These are phyloP conservation scores for Tenebrosternarchus preto DNA, from an alignment of 2,113 vertebrate genomes.

Conservation along the genomic window DNA sequence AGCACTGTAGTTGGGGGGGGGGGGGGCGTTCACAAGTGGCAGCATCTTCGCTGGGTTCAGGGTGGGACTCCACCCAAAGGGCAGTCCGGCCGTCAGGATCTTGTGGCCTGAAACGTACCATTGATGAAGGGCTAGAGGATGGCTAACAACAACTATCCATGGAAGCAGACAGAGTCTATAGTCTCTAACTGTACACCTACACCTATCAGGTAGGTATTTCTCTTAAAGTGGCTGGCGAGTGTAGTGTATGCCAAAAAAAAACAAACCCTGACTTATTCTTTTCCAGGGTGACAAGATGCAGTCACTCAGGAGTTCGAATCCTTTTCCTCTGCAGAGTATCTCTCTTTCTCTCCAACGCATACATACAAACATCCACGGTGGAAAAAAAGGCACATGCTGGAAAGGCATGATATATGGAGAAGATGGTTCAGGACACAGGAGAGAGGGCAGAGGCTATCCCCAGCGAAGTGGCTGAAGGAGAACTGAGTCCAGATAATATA, in stretches of 20 bases:
- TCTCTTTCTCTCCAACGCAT: background rate
- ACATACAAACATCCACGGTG: background rate
- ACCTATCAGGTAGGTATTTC: background rate
- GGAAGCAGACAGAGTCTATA: too few species aligned
- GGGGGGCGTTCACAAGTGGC: too few species aligned
- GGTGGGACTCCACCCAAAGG: background rate
- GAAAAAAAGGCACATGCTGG: too few species aligned
- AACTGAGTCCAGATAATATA: conserved; percentile 38
- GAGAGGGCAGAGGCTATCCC: conserved; percentile 13
- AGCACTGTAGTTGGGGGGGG: too few species aligned
- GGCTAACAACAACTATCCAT: background rate
- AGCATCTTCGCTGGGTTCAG: background rate
- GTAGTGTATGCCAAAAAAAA: background rate
- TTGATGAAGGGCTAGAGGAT: background rate
- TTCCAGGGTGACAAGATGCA: background rate
- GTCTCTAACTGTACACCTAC: too few species aligned
- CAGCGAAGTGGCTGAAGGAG: conserved; percentile 21
- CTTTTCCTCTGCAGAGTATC: background rate
- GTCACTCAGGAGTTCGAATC: background rate
- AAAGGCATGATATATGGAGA: too few species aligned
- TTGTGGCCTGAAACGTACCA: background rate
- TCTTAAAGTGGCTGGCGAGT: background rate
- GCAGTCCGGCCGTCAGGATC: background rate
- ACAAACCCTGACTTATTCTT: background rate
- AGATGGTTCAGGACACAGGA: background rate